Base-by-base conservation (phyloP, 2,888 invertebrate species). In the Brachypalpus laphriformis region DNA sequence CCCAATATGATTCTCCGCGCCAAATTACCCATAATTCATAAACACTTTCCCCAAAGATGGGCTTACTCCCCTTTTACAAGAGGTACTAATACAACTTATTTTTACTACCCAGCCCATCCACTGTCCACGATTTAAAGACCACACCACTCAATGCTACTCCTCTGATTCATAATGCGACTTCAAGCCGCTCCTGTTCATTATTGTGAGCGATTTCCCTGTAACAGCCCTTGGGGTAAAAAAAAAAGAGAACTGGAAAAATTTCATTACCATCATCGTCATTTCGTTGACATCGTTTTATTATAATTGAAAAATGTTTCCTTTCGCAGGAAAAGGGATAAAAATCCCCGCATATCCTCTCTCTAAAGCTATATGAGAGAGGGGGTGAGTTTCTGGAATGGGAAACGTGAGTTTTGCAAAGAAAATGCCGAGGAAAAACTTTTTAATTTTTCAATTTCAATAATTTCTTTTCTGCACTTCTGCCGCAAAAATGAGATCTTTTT, bases 401-500 rank as follows among this genome's bases (percentile, higher is more conserved):
- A n/a, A n/a, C n/a, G n/a, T n/a, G n/a, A 65, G 49, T 42, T 45
- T 51, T 20, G n/a, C 8, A 25, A 42, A 49, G 22, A 71, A 63
- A 51, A 34, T 59, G 11, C 3, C 28, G 37, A 42, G 49, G 34
- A 42, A 25, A 63, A 56, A 65, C 34, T 80, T 66, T 76, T 51
- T 65, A 37, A 65, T 57, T 75, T 56, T 77, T 37, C 49, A 74
- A 68, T 68, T 74, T 81, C 59, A 80, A 74, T 74, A 65, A 72
- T 71, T 57, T 47, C 57, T 9, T n/a, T 47, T 45, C 25, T 25
- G 16, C 54, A 28, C 1, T 70, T 45, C 25, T 31, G 37, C 25
- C 51, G 9, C 20, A 16, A 16, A 54, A 49, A 9, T n/a, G n/a
- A n/a, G n/a, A n/a, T 25, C 25, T 25, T 25, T 5, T 25, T 14